phyloP scores from a whole-genome alignment of 2,888 invertebrate species.

The Campaea margaritaria region DNA sequence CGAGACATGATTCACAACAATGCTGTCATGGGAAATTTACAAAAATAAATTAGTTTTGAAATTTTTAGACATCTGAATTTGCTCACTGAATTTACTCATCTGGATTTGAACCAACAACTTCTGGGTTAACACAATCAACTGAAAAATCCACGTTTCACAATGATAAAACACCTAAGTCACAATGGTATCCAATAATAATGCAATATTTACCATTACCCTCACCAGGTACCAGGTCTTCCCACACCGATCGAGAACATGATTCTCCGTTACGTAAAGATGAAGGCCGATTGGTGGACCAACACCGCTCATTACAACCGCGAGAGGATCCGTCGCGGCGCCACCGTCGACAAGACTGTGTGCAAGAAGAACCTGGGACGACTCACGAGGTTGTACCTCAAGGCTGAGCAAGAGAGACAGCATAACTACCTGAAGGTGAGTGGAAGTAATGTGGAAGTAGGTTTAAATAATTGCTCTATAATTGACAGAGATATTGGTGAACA shows the following conservation, averaged over 20 bases:
- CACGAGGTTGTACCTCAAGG: conserved; percentile 97
- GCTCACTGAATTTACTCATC: too few species aligned
- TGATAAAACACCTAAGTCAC: too few species aligned
- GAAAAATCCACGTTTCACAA: too few species aligned
- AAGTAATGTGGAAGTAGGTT: not conserved
- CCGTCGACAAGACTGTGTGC: conserved; percentile 99
- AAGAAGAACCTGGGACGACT: conserved; percentile 99
- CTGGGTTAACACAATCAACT: too few species aligned
- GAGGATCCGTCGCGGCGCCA: conserved; percentile 99
- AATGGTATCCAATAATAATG: too few species aligned
- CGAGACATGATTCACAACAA: too few species aligned
- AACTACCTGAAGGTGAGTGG: conserved; percentile 95
- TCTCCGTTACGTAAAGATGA: conserved; percentile 99
- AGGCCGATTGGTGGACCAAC: conserved; percentile 99
- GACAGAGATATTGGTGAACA: too few species aligned
- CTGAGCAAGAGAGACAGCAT: conserved; percentile 99
- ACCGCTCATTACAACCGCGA: conserved; percentile 99
- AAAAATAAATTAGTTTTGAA: too few species aligned
- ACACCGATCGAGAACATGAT: conserved; percentile 99
- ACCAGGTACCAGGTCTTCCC: conserved; percentile 96
- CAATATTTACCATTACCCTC: not conserved
- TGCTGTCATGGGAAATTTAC: too few species aligned
- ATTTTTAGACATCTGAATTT: too few species aligned
- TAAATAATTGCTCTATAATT: not conserved
- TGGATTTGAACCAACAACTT: too few species aligned